Percentiles rank a stretch among this genome's conserved stretches.
Evolutionary conservation across 2,113 vertebrate species (phyloP).

Genomic region (Eira barbara): DNA sequence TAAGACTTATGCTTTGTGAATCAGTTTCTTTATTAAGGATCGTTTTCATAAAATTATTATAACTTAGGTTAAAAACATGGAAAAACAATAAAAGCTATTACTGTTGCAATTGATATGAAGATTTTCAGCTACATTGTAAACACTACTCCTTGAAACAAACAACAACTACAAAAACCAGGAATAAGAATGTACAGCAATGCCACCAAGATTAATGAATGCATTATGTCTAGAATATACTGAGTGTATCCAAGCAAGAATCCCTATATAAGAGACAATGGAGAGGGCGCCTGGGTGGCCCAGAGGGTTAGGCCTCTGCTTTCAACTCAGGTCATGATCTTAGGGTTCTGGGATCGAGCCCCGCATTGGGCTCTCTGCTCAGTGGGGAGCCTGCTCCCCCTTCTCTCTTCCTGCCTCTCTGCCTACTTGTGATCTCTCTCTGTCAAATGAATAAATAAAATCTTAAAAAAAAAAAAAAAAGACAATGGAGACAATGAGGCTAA

Average conservation of each 20-base stretch:
- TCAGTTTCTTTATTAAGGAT: neutral
- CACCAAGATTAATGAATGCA: neutral
- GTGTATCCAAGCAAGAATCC: neutral
- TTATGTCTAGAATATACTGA: neutral
- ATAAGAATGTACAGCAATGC: neutral
- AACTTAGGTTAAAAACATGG: neutral
- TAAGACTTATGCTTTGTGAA: neutral
- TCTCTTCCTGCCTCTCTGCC: too few relatives aligned
- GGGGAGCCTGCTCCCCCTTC: too few relatives aligned
- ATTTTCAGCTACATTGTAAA: neutral
- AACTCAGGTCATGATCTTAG: too few relatives aligned
- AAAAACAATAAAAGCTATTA: neutral
- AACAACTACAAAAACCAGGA: neutral
- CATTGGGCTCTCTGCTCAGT: too few relatives aligned
- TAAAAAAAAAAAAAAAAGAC: neutral
- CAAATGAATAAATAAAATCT: too few relatives aligned
- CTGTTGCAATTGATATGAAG: neutral
- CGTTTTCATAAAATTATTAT: neutral
- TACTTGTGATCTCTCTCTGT: too few relatives aligned
- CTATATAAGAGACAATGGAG: neutral
- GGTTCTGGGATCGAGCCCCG: too few relatives aligned
- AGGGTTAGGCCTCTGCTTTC: too few relatives aligned
- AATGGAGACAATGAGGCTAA: neutral
- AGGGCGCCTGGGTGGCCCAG: neutral
- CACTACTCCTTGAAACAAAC: neutral